Percentiles rank a stretch among this genome's conserved stretches.
Evolutionary conservation across 2,797 vertebrate genomes (phyloP).

Genomic region (Graptemys geographica): DNA sequence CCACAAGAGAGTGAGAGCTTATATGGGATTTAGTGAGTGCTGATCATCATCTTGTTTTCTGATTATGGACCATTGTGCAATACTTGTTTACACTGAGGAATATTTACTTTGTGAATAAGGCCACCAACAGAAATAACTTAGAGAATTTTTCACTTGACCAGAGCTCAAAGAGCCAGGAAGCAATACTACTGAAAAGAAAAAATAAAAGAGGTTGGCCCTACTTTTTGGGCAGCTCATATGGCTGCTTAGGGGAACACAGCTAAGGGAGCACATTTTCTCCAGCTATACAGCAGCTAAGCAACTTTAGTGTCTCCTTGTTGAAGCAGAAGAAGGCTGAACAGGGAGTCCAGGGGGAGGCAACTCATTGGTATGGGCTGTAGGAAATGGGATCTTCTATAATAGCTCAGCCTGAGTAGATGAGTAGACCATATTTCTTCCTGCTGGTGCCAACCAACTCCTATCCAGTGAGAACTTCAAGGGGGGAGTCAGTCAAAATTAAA

Average conservation of each 20-base stretch:
- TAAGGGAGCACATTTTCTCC: neutral
- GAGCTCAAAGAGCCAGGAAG: too few species aligned
- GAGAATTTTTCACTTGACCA: too few species aligned
- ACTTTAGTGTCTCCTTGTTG: neutral
- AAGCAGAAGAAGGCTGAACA: neutral
- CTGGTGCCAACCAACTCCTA: neutral
- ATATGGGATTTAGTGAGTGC: neutral
- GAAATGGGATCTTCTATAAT: neutral
- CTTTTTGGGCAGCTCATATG: neutral
- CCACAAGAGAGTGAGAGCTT: neutral
- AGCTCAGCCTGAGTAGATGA: rapidly evolving
- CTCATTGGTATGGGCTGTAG: neutral
- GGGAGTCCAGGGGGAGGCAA: neutral
- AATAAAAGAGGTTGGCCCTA: rapidly evolving
- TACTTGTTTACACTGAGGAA: neutral
- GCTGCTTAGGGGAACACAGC: neutral
- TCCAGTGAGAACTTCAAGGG: neutral
- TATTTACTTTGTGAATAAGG: neutral
- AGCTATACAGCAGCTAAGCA: neutral
- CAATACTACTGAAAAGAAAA: neutral
- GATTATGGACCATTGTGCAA: neutral
- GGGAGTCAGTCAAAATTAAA: too few species aligned
- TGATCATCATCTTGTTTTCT: neutral
- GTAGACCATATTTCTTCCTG: neutral
- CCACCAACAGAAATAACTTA: neutral